Base-by-base conservation (phyloP, 2,113 vertebrate genomes). In the Apodemus sylvaticus region DNA sequence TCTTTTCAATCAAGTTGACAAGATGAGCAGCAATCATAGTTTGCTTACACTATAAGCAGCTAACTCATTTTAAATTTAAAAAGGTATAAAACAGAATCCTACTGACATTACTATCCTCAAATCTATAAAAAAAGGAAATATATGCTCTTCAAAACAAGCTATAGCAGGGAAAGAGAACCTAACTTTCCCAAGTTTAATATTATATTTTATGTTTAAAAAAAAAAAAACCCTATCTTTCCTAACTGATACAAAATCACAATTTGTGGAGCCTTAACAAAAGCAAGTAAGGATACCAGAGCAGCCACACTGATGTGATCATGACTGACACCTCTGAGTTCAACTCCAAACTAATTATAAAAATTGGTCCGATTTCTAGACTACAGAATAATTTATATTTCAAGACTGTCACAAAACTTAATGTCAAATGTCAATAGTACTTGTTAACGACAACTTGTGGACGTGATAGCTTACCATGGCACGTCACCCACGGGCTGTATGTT, bases 131-230 rank as follows among this genome's bases (percentile, higher is more conserved):
- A 42, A 58, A 92, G 66, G 58, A 91, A 95, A 78, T 90, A 22
- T 36, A 22, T 77, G 20, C 53, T 86, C 81, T 93, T 89, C 73
- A 86, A 81, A 91, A 70, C 77, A 96, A 93, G 45, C 68, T 90
- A 26, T 51, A 16, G 53, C 68, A 86, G 24, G 14, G 85, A 96
- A 93, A 16, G 24, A 93, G 12, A 64, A 60, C 4, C 66, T 73
- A 34, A 71, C 51, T 89, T 88, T 91, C 83, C 34, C 78, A 83
- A 24, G 66, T 22, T 89, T 66, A 78, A 60, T 89, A 93, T 94
- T 92, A 51, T 74, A 90, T 90, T 92, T 95, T 66, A 39, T 78
- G 48, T 76, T 81, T 36, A 58, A 82, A 66, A 70, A 36, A 70
- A 53, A 58, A 82, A 68, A 71, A n/a, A n/a, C 48, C 91, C 70